A percentile compares a stretch with the other conserved stretches of the same genome.
These are phyloP conservation scores for Lypha dubia DNA, from an alignment of 2,888 invertebrate species.

Conservation along the genomic window DNA sequence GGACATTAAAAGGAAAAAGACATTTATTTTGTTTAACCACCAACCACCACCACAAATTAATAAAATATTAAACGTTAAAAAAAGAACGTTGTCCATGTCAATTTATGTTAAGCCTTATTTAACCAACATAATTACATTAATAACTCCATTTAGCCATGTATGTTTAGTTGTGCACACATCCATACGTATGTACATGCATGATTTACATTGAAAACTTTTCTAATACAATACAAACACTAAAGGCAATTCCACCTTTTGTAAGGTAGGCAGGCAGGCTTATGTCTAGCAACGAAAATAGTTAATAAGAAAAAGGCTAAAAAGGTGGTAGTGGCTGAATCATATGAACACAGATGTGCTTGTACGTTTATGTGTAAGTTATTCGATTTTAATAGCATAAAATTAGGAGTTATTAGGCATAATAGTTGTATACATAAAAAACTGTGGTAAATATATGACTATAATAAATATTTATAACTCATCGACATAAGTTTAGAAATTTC, in stretches of 20 bases:
- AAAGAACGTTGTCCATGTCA: conserved; percentile 33
- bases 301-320: conserved; percentile 11
- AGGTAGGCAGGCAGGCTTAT: no score
- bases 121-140: conserved; percentile 61
- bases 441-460: background rate
- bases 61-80: background rate
- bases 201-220: conserved; percentile 22
- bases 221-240: background rate
- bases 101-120: conserved; percentile 48
- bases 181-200: no score
- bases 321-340: background rate
- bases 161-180: background rate
- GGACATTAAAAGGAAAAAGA: conserved; percentile 39
- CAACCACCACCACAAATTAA: conserved; percentile 25
- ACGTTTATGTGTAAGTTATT: no score
- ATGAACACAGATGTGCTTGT: background rate
- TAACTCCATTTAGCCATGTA: conserved; percentile 42
- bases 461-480: conserved; percentile 11
- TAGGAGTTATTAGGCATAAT: conserved; percentile 57
- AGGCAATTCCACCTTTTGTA: background rate
- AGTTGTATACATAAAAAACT: background rate
- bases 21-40: conserved; percentile 35
- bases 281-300: conserved; percentile 6
- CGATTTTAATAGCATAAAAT: conserved; percentile 64
- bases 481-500: conserved; percentile 12